These are phyloP conservation scores for Heliocidaris tuberculata DNA, from an alignment of 35 echinoderm and acorn worm genomes.

Conservation along the genomic window DNA sequence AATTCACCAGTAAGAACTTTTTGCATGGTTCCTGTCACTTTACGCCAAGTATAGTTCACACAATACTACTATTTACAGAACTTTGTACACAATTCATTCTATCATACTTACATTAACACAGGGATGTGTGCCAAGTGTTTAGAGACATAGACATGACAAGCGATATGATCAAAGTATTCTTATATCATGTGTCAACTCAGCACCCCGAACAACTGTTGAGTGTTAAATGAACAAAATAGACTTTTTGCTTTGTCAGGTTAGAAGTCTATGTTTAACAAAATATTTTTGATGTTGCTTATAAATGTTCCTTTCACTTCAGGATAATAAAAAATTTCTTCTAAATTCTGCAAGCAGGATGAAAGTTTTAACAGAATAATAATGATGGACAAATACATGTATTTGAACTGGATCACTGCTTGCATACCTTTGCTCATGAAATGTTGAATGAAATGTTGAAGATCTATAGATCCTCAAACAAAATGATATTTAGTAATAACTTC, in stretches of 20 bases:
- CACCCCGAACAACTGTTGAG: background rate
- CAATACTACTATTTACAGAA: slow-evolving; percentile 23
- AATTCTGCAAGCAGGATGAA: background rate
- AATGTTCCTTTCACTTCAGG: background rate
- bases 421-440: background rate
- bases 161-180: background rate
- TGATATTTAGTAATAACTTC: background rate
- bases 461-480: too few species aligned
- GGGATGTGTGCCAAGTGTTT: background rate
- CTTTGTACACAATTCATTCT: background rate
- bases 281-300: too few species aligned
- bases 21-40: slow-evolving; percentile 10
- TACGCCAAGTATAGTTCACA: background rate
- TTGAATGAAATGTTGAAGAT: background rate
- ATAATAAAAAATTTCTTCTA: background rate
- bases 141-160: background rate
- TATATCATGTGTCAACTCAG: background rate
- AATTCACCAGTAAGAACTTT: background rate
- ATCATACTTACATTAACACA: background rate
- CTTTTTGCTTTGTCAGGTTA: background rate
- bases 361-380: background rate
- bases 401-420: background rate
- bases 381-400: background rate
- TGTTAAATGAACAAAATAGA: background rate
- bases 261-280: background rate